A percentile compares a stretch with the other conserved stretches of the same genome.
phyloP scores from a whole-genome alignment of 2,113 vertebrate genomes.

The Lamprologus sp. region DNA sequence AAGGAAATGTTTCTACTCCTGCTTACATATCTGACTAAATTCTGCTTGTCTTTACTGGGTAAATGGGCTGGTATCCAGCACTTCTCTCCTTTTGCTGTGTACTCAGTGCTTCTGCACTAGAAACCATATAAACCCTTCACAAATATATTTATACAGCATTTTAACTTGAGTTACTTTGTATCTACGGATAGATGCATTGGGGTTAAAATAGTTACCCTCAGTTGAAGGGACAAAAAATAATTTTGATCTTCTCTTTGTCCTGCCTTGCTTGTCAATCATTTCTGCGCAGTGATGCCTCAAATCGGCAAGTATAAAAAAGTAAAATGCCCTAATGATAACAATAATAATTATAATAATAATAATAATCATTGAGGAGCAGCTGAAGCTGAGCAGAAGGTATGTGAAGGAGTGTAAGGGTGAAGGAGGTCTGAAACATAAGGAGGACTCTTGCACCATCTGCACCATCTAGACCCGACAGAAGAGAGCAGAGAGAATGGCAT shows the following conservation, averaged over 20 bases:
- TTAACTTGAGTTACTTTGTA: not conserved
- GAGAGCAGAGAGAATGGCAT: not conserved
- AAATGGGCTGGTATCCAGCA: not conserved
- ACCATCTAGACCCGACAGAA: not conserved
- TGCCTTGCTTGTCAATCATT: not conserved
- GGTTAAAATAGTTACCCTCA: not conserved
- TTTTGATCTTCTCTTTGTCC: not conserved
- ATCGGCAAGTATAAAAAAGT: not conserved
- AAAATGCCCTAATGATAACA: not conserved
- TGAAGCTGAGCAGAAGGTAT: not conserved
- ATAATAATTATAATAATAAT: not conserved
- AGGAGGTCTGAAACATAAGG: not conserved
- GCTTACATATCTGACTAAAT: not conserved
- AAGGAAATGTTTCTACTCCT: not conserved
- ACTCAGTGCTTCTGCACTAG: not conserved
- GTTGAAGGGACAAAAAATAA: not conserved
- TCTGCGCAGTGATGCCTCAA: not conserved
- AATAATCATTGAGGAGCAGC: not conserved
- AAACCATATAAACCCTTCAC: not conserved
- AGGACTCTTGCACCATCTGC: not conserved
- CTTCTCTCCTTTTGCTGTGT: not conserved
- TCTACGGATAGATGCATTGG: not conserved
- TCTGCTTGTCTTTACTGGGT: not conserved
- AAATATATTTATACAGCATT: not conserved
- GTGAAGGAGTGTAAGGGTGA: accelerated